These are phyloP conservation scores for Holacanthella duospinosa DNA, from an alignment of 2,888 invertebrate species.

Conservation along the genomic window DNA sequence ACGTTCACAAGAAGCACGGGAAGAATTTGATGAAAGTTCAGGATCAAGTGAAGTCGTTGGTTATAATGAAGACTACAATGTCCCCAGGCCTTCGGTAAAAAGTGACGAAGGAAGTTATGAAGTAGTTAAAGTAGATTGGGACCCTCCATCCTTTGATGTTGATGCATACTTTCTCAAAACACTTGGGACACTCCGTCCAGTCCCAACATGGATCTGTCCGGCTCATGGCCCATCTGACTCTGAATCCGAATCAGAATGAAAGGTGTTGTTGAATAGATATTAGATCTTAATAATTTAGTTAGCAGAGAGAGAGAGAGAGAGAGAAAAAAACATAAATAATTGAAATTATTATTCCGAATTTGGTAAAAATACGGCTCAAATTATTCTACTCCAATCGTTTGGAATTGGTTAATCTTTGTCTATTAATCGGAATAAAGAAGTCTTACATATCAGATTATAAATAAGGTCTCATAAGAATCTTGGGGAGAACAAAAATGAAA, in stretches of 20 bases:
- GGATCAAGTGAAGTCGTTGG: constrained; percentile 2
- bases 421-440: background rate
- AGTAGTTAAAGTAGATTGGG: background rate
- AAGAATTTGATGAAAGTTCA: constrained; percentile 26
- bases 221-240: background rate
- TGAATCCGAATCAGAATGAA: background rate
- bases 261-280: background rate
- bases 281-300: background rate
- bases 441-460: constrained; percentile 1
- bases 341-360: no score
- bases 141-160: background rate
- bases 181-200: background rate
- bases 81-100: background rate
- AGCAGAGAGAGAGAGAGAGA: no score
- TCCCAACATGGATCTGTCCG: background rate
- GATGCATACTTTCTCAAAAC: background rate
- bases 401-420: no score
- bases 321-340: no score
- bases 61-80: background rate
- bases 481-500: no score
- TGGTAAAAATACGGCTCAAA: background rate
- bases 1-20: constrained; percentile 42
- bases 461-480: no score
- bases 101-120: background rate
- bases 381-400: background rate